Percentiles rank a stretch among this genome's conserved stretches.
phyloP scores from a whole-genome alignment of 2,888 invertebrate species.

The Allophyes oxyacanthae region DNA sequence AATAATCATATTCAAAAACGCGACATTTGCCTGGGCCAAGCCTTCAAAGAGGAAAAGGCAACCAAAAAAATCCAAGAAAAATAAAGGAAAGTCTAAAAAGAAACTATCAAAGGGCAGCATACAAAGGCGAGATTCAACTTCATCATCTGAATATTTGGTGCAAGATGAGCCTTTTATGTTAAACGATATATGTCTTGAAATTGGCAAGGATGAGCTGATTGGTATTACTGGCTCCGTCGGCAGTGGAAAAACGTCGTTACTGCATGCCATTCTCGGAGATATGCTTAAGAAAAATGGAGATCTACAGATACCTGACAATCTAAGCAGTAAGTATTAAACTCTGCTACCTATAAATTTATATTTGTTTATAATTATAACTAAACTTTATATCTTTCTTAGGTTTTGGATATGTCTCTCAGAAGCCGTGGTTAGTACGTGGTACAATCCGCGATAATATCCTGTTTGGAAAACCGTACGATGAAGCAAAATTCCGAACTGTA shows the following conservation, averaged over 20 bases:
- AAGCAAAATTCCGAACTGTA: constrained; percentile 93
- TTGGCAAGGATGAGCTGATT: constrained; percentile 92
- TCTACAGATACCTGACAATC: constrained; percentile 91
- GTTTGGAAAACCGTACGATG: constrained; percentile 96
- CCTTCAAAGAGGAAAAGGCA: constrained; percentile 70
- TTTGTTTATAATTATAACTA: not conserved
- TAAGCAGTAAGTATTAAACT: constrained; percentile 86
- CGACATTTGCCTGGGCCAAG: constrained; percentile 90
- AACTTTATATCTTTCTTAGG: constrained; percentile 78
- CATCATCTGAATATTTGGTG: constrained; percentile 65
- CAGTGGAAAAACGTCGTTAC: constrained; percentile 96
- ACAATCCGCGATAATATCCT: constrained; percentile 97
- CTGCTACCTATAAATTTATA: not conserved
- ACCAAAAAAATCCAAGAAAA: constrained; percentile 73
- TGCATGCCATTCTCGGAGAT: constrained; percentile 96
- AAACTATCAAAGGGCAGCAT: constrained; percentile 68
- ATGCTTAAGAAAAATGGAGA: constrained; percentile 92
- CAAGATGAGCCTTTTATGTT: constrained; percentile 74
- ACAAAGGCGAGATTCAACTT: constrained; percentile 72
- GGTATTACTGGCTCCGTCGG: constrained; percentile 97
- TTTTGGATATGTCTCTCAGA: constrained; percentile 96
- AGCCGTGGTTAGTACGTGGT: constrained; percentile 97
- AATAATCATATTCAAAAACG: constrained; percentile 89
- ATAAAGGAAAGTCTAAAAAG: constrained; percentile 87
- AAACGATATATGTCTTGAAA: constrained; percentile 74